Percentiles rank a stretch among this genome's conserved stretches.
phyloP scores from a whole-genome alignment of 2,113 vertebrate species.

The Lophotis ruficrista region DNA sequence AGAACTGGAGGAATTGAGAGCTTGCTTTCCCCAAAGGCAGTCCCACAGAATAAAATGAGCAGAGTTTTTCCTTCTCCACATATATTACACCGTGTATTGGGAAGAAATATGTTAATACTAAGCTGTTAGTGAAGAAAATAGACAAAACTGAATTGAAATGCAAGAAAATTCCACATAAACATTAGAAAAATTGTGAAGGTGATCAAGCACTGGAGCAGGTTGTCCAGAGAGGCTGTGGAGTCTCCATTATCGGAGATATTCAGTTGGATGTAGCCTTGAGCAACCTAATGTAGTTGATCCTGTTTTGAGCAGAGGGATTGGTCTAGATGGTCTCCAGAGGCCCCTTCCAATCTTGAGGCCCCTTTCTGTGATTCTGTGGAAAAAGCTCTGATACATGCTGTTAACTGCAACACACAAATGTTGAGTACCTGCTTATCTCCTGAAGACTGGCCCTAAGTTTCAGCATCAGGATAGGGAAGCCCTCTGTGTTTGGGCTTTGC shows the following conservation, averaged over 20 bases:
- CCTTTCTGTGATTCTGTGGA: not conserved
- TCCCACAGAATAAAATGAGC: not conserved
- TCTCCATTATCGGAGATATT: not conserved
- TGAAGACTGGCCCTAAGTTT: not conserved
- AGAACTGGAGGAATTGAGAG: not conserved
- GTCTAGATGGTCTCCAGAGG: not conserved
- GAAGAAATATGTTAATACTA: not conserved
- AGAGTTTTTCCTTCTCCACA: not conserved
- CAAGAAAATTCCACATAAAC: not conserved
- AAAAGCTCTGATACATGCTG: not conserved
- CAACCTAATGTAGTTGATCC: rapidly evolving
- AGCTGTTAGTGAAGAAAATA: not conserved
- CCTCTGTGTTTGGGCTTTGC: not conserved
- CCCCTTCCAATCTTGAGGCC: not conserved
- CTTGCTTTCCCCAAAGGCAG: not conserved
- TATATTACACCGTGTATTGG: not conserved
- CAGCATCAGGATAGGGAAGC: not conserved
- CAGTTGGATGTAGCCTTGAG: not conserved
- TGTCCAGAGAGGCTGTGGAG: not conserved
- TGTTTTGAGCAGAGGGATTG: not conserved
- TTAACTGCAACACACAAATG: not conserved
- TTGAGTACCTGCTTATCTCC: rapidly evolving
- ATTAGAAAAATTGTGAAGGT: not conserved
- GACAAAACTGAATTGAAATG: not conserved
- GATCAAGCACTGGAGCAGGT: not conserved